These are phyloP conservation scores for Aquila chrysaetos DNA, from an alignment of 2,797 vertebrate species.

Conservation along the genomic window DNA sequence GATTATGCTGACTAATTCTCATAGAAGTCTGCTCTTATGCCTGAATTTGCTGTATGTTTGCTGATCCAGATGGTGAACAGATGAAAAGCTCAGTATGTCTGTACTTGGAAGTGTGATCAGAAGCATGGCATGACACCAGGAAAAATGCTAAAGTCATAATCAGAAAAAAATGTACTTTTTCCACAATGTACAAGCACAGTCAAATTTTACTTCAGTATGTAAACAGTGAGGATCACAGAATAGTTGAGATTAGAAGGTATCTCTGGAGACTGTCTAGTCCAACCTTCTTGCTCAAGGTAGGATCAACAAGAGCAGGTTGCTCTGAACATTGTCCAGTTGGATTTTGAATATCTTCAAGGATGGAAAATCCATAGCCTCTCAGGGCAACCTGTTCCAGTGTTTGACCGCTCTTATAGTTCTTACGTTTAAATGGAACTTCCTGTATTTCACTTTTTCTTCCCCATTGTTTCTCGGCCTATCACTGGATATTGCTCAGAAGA, in stretches of 20 bases:
- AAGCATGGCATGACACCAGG: not conserved
- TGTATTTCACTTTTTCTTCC: not conserved
- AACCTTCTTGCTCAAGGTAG: not conserved
- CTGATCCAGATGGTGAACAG: slow-evolving; percentile 51
- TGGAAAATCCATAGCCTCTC: not conserved
- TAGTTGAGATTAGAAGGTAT: not conserved
- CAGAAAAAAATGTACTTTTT: not conserved
- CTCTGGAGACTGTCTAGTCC: not conserved
- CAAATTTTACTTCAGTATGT: not conserved
- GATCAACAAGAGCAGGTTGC: not conserved
- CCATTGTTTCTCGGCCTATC: not conserved
- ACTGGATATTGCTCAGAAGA: not conserved
- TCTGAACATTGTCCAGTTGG: not conserved
- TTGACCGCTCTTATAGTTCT: not conserved
- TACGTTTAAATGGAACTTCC: not conserved
- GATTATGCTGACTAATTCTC: slow-evolving; percentile 1
- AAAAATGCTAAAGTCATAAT: not conserved
- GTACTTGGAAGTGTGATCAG: not conserved
- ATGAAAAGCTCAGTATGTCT: slow-evolving; percentile 50
- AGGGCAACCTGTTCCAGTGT: not conserved
- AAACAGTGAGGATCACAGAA: not conserved
- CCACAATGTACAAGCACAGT: not conserved
- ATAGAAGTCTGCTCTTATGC: not conserved
- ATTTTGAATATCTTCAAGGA: not conserved
- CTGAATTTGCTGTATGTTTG: slow-evolving; percentile 4